Evolutionary conservation across 1,140 invertebrate genomes (phyloP), one percentile per base, ranked within the genome.

Genomic region (Drosophila nikananu): DNA sequence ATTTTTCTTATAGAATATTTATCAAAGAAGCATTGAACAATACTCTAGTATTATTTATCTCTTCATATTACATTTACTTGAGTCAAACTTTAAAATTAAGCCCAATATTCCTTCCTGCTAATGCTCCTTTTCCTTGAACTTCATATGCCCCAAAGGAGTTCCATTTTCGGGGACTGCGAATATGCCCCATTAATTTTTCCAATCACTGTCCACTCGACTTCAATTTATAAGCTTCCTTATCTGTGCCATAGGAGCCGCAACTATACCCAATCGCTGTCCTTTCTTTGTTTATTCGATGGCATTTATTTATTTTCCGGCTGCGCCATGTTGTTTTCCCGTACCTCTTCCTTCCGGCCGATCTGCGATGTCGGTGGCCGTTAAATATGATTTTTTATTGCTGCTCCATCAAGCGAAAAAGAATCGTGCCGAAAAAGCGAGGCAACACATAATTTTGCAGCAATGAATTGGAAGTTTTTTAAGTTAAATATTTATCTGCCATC

Each of bases 401-500:
- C 59, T 73, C 41, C 58, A 27, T 58, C 58, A 60, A 54, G 44
- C 42, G 48, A 41, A 25, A 21, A 65, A 70, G 59, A 86, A 82
- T 51, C 59, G 71, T 86, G 79, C 30, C 42, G 58, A 51, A 49
- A 48, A 49, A 57, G 19, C 49, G 74, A 67, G 60, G 39, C 67
- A 63, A 66, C 83, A 82, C 83, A 83, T 83, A 80, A 87, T 87
- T 87, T 87, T 65, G 72, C 65, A 77, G 72, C 67, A 83, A 86
- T 86, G 77, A 83, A 80, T 86, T 59, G 61, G 65, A 68, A 77
- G 48, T 84, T 84, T 79, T 84, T 84, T 79, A 63, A 49, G 64
- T 81, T 81, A 75, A 76, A 74, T 81, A 90, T 90, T 90, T 89
- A 90, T 89, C 86, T 80, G 23, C 78, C 86, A 90, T 90, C 81